Base-by-base conservation (phyloP, 2,113 vertebrate genomes). In the Alosa alosa region DNA sequence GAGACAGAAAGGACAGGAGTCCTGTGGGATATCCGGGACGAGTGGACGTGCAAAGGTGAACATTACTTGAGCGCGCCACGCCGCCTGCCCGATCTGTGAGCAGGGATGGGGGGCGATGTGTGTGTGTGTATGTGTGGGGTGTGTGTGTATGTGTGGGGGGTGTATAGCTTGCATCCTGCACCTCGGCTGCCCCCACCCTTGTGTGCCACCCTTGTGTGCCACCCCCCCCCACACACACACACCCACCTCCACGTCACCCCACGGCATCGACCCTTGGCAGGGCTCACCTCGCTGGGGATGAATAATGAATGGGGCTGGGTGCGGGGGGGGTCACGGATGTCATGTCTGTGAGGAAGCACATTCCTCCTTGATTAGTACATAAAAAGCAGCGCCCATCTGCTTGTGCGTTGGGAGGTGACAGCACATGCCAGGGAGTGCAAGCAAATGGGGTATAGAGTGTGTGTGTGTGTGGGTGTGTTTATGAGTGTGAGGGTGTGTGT, bases 331-430 rank as follows among this genome's bases (percentile, higher is more conserved):
- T 95, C 94, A 93, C 88, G 92, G 94, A 93, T 93, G 93, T 90
- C 87, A 86, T 94, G 92, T 95, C 94, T 95, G 93, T 93, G 93
- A 92, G 94, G 91, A 93, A 94, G 92, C 92, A 92, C 93, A 94
- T 94, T 95, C 94, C 93, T 94, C 91, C 94, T 94, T 94, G 94
- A 95, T 95, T 94, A 94, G 93, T 93, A 94, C 93, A 93, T 92
- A 94, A 94, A 94, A 95, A 93, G 90, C 88, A 85, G 88, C 84
- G 88, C 91, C 93, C 94, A 94, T 94, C 94, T 94, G 95, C 93
- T 91, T 92, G 90, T 89, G 88, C 87, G 89, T 90, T 83, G 90
- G 91, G 90, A 90, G 91, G 89, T 93, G 93, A 94, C 92, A 93
- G 92, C 91, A 82, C 85, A 83, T 83, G 81, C 20, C 68, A 44